phyloP scores from a whole-genome alignment of 2,113 vertebrate genomes.

The Rhombomys opimus region DNA sequence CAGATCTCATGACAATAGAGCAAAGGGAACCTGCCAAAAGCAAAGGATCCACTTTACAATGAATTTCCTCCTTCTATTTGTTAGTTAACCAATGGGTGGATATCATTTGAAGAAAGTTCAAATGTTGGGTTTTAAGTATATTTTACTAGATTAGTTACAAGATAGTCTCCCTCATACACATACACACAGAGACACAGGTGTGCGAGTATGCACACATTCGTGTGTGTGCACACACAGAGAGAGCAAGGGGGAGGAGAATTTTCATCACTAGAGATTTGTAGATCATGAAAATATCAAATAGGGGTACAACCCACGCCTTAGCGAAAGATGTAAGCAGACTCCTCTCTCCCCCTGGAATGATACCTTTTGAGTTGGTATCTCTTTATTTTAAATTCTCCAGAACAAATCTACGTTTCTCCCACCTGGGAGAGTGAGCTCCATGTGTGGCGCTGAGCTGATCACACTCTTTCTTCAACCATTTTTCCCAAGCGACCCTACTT shows the following conservation, averaged over 20 bases:
- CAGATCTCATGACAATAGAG: slow-evolving; percentile 43
- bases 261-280: not conserved
- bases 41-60: slow-evolving; percentile 43
- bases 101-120: not conserved
- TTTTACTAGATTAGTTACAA: not conserved
- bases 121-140: slow-evolving; percentile 26
- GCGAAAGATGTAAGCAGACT: not conserved
- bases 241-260: fast-evolving
- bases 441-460: slow-evolving; percentile 43
- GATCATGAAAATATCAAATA: not conserved
- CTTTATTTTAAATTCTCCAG: slow-evolving; percentile 68
- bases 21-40: not conserved
- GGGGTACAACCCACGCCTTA: not conserved
- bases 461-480: slow-evolving; percentile 63
- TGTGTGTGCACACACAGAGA: not conserved
- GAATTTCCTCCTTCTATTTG: slow-evolving; percentile 50
- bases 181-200: not conserved
- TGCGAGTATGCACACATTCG: not conserved
- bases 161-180: not conserved
- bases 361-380: slow-evolving; percentile 66
- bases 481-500: slow-evolving; percentile 61
- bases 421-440: slow-evolving; percentile 63
- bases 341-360: not conserved
- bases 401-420: slow-evolving; percentile 65
- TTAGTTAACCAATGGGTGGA: not conserved